Base-by-base conservation (phyloP, 2,888 invertebrate genomes). In the Stramonita haemastoma region DNA sequence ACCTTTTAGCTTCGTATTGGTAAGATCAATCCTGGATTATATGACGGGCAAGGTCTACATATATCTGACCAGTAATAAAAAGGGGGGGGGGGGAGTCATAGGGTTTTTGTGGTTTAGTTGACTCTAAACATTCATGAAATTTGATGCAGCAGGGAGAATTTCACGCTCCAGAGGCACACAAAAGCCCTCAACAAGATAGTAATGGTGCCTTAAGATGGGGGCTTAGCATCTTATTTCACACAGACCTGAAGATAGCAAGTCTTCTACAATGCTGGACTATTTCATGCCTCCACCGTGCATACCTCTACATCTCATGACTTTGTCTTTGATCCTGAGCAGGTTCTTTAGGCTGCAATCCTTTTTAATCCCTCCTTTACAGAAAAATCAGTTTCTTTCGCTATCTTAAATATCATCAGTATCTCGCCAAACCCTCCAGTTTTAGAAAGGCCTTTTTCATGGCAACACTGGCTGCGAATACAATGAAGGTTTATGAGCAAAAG, bases 221-320 rank as follows among this genome's bases (percentile, higher is more conserved):
- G 36, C 83, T 83, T 83, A 83, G 83, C 46, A 34, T 83, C 83
- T 83, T 15, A 83, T 83, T 36, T 83, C 83, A 83, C 83, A 83
- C 36, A 26, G 36, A 15, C 22, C 26, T 36, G 83, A 22, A 83
- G 83, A 83, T 83, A 36, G 83, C 13, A 36, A n/a, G 46, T 29
- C 13, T 26, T 77, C n/a, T 22, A n/a, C 77, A 29, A 77, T 19
- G 29, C 26, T 77, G 26, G 77, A 77, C 77, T n/a, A 32, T 34
- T 83, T 83, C 34, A 36, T 46, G 83, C 83, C 19, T 4, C 77
- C 77, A 77, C n/a, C 77, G 4, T 26, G 83, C 83, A 83, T 83
- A 36, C 83, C 83, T 32, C 46, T 8, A 46, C 46, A 46, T 46
- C 46, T 46, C 46, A 8, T 46, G 46, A 46, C 46, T 46, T 46